A percentile compares a stretch with the other conserved stretches of the same genome.
These are phyloP conservation scores for Drepana falcataria DNA, from an alignment of 2,888 invertebrate species.

Conservation along the genomic window DNA sequence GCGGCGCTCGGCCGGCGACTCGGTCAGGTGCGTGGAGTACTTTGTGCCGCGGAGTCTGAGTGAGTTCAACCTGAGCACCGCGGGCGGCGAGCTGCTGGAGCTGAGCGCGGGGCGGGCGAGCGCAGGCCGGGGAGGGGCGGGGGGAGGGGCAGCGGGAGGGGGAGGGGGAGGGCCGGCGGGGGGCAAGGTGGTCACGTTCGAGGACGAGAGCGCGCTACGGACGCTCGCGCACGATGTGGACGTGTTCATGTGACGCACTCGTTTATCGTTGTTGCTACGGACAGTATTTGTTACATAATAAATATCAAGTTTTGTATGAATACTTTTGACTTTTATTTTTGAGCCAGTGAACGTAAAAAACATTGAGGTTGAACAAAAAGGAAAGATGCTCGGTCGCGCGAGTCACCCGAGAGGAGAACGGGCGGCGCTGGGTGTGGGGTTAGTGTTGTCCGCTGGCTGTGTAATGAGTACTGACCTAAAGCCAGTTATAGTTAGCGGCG, in stretches of 20 bases:
- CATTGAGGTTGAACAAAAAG: no score
- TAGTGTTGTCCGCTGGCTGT: no score
- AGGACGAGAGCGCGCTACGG: slow-evolving; percentile 80
- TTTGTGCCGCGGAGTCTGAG: slow-evolving; percentile 91
- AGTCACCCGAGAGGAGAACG: no score
- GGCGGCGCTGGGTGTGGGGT: no score
- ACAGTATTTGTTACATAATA: slow-evolving; percentile 57
- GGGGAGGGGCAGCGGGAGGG: slow-evolving; percentile 27
- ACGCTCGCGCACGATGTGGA: slow-evolving; percentile 79
- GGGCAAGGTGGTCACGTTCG: slow-evolving; percentile 90
- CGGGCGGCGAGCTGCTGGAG: slow-evolving; percentile 49
- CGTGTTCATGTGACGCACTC: slow-evolving; percentile 87
- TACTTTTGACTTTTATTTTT: slow-evolving; percentile 14
- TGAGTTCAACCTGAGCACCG: slow-evolving; percentile 87
- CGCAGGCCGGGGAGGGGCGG: slow-evolving; percentile 21
- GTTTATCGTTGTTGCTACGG: slow-evolving; percentile 32
- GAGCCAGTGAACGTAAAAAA: no score
- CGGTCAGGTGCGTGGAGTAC: slow-evolving; percentile 85
- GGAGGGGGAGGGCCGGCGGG: slow-evolving; percentile 49
- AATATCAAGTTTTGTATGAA: slow-evolving; percentile 30
- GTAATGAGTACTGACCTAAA: no score
- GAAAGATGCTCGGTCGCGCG: no score
- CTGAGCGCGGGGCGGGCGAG: slow-evolving; percentile 19
- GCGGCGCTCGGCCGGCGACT: slow-evolving; percentile 80
- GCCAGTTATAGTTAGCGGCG: no score